Evolutionary conservation across 2,888 invertebrate genomes (phyloP).

Genomic region (Caenorhabditis drosophilae): DNA sequence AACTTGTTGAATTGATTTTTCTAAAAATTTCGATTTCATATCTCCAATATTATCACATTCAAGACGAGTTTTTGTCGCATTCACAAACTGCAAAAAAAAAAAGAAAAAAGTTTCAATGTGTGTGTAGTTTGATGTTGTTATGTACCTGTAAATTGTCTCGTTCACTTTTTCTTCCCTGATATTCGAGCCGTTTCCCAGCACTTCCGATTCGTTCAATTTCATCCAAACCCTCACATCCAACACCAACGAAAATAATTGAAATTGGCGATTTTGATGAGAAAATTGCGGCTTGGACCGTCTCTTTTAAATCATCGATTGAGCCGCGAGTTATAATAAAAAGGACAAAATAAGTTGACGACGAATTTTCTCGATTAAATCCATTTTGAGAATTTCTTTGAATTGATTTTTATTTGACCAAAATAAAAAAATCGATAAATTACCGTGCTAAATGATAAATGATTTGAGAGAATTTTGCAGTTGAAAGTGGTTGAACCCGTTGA

Average conservation of each 20-base stretch:
- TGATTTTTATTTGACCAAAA: no score
- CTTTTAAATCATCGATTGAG: slow-evolving; percentile 58
- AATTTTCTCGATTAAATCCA: slow-evolving; percentile 1
- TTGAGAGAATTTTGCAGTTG: slow-evolving; percentile 56
- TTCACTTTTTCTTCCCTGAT: slow-evolving; percentile 58
- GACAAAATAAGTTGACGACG: slow-evolving; percentile 43
- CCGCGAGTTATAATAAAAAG: slow-evolving; percentile 55
- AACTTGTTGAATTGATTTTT: slow-evolving; percentile 20
- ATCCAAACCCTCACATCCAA: slow-evolving; percentile 49
- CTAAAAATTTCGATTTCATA: slow-evolving; percentile 18
- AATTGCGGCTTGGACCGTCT: slow-evolving; percentile 58
- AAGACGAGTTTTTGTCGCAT: slow-evolving; percentile 31
- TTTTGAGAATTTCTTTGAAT: slow-evolving; percentile 5
- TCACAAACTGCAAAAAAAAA: slow-evolving; percentile 39
- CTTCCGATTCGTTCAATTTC: slow-evolving; percentile 57
- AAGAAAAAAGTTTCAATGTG: background rate
- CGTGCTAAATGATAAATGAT: slow-evolving; percentile 61
- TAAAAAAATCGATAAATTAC: slow-evolving; percentile 32
- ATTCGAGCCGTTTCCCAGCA: slow-evolving; percentile 57
- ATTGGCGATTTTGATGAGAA: slow-evolving; percentile 61
- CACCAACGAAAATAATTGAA: slow-evolving; percentile 43
- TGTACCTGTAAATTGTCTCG: slow-evolving; percentile 45
- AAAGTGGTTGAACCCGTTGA: slow-evolving; percentile 49
- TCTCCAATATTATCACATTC: slow-evolving; percentile 30
- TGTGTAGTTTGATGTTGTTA: background rate